A percentile compares a stretch with the other conserved stretches of the same genome.
Evolutionary conservation across 2,113 vertebrate species (phyloP).

Genomic region (Sinocyclocheilus anophthalmus): DNA sequence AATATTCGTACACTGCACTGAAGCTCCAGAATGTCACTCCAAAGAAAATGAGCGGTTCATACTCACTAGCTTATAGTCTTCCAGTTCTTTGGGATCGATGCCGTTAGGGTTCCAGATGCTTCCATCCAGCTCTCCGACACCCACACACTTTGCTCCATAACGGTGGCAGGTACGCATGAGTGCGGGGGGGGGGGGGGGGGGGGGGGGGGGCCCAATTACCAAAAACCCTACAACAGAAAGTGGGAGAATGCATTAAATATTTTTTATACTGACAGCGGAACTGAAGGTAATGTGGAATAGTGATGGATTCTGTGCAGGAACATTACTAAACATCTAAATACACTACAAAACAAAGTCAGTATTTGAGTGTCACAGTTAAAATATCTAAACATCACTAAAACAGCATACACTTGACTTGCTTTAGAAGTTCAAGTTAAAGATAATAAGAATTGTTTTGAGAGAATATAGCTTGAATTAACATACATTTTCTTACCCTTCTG

Average conservation of each 20-base stretch:
- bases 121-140: slow-evolving; percentile 89
- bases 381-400: not conserved
- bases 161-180: slow-evolving; percentile 97
- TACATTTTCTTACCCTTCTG: too few relatives aligned
- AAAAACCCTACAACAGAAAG: slow-evolving; percentile 77
- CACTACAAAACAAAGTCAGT: not conserved
- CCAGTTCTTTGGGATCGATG: slow-evolving; percentile 95
- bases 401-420: too few relatives aligned
- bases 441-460: too few relatives aligned
- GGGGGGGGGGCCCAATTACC: slow-evolving; percentile 94
- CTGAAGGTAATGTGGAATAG: too few relatives aligned
- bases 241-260: not conserved
- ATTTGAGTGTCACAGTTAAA: not conserved
- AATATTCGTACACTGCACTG: not conserved
- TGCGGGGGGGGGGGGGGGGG: too few relatives aligned
- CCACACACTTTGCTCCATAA: slow-evolving; percentile 90
- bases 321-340: not conserved
- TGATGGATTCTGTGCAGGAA: not conserved
- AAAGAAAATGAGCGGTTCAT: not conserved
- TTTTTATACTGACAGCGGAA: not conserved
- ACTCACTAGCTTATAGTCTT: slow-evolving; percentile 90
- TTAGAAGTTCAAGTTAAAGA: not conserved
- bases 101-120: slow-evolving; percentile 92
- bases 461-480: too few relatives aligned
- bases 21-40: not conserved